A percentile compares a stretch with the other conserved stretches of the same genome.
Conservation (phyloP, 2,888 invertebrate species). For the Terebella lapidaria region DNA sequence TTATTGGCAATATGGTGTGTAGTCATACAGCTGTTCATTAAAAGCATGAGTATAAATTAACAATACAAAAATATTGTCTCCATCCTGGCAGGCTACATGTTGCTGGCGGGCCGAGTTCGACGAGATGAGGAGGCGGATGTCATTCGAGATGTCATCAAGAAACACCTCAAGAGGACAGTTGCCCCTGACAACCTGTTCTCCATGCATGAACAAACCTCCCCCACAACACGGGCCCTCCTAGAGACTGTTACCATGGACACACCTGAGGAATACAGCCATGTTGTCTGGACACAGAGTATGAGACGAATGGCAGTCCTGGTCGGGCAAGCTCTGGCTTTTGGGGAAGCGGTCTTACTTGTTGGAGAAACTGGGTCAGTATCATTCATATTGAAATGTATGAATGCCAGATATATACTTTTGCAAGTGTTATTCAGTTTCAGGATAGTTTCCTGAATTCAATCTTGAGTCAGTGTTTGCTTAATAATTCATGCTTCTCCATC, state of each 20-base stretch:
- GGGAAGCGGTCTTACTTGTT: slow-evolving; percentile 90
- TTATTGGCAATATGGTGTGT: too few species aligned
- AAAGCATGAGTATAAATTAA: too few species aligned
- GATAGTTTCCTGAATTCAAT: neutral
- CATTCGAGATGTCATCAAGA: slow-evolving; percentile 67
- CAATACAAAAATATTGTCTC: too few species aligned
- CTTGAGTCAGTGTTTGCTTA: slow-evolving; percentile 9
- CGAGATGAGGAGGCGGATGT: slow-evolving; percentile 74
- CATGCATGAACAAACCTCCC: slow-evolving; percentile 61
- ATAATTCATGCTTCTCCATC: neutral
- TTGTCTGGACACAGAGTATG: slow-evolving; percentile 95
- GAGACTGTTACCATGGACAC: slow-evolving; percentile 1
- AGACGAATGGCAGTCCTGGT: slow-evolving; percentile 63
- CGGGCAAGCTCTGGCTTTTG: slow-evolving; percentile 75
- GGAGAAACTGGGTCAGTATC: slow-evolving; percentile 76
- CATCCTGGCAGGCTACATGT: slow-evolving; percentile 79
- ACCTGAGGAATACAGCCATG: slow-evolving; percentile 64
- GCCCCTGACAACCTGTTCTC: slow-evolving; percentile 68
- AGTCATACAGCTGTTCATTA: too few species aligned
- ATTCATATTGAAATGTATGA: neutral
- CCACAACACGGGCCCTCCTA: slow-evolving; percentile 61
- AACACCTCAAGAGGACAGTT: slow-evolving; percentile 71
- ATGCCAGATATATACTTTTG: neutral
- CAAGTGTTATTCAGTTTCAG: neutral
- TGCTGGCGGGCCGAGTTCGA: slow-evolving; percentile 88